Evolutionary conservation across 2,797 vertebrate genomes (phyloP).

Genomic region (Mormyrops boulengeri): DNA sequence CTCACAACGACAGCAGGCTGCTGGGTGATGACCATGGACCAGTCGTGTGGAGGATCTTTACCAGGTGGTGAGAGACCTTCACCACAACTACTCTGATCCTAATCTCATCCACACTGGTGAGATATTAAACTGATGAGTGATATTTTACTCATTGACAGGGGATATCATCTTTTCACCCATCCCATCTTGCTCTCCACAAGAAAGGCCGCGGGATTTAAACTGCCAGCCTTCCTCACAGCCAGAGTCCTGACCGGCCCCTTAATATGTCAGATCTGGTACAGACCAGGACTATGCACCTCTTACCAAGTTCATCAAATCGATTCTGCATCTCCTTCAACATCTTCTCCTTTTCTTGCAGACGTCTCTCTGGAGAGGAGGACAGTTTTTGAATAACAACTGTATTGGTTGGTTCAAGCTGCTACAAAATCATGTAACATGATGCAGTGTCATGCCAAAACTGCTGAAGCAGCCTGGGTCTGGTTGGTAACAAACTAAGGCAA

Average conservation of each 20-base stretch:
- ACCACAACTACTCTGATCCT: background rate
- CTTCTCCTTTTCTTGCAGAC: slow-evolving; percentile 61
- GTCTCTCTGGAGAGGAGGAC: slow-evolving; percentile 41
- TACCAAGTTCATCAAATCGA: slow-evolving; percentile 57
- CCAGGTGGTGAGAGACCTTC: background rate
- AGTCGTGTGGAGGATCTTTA: background rate
- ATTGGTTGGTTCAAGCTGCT: background rate
- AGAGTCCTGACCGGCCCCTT: background rate
- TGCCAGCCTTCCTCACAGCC: background rate
- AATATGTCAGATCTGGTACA: background rate
- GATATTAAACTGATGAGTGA: background rate
- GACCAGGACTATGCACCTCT: slow-evolving; percentile 14
- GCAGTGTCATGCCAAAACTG: background rate
- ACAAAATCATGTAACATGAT: background rate
- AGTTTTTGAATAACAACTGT: background rate
- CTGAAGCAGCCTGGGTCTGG: background rate
- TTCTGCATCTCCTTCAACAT: slow-evolving; percentile 54
- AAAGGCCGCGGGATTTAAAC: background rate
- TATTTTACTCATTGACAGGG: background rate
- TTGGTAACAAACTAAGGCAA: background rate
- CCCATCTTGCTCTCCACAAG: background rate
- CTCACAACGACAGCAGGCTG: background rate
- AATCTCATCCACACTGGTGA: background rate
- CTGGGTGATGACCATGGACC: background rate
- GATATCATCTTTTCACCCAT: background rate